These are phyloP conservation scores for Ennomos quercinarius DNA, from an alignment of 2,888 invertebrate species.

Conservation along the genomic window DNA sequence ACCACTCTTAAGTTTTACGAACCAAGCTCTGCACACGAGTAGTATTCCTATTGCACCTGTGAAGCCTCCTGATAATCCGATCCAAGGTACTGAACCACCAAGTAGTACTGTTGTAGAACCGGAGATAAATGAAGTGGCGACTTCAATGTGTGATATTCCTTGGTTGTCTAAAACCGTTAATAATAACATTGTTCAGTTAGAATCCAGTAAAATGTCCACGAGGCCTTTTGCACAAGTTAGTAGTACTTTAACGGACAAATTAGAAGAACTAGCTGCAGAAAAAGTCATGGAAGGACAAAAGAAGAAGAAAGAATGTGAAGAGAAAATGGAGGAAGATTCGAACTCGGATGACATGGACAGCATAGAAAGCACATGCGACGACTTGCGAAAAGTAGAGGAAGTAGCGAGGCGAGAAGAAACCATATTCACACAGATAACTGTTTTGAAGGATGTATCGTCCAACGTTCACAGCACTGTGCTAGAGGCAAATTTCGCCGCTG, in stretches of 20 bases:
- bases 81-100: conserved; percentile 79
- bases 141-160: conserved; percentile 76
- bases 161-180: conserved; percentile 81
- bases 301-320: conserved; percentile 35
- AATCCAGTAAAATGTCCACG: conserved; percentile 66
- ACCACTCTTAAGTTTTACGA: conserved; percentile 67
- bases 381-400: conserved; percentile 68
- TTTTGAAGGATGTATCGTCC: conserved; percentile 77
- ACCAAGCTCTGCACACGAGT: conserved; percentile 71
- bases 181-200: conserved; percentile 74
- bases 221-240: conserved; percentile 78
- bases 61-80: conserved; percentile 79
- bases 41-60: conserved; percentile 80
- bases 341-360: conserved; percentile 48
- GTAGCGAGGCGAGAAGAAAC: conserved; percentile 75
- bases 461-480: conserved; percentile 76
- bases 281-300: conserved; percentile 36
- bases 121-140: conserved; percentile 60
- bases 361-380: conserved; percentile 40
- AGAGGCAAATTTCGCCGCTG: conserved; percentile 75
- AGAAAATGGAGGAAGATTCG: conserved; percentile 37
- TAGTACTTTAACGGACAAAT: conserved; percentile 68
- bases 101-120: conserved; percentile 78
- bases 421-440: conserved; percentile 79
- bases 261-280: conserved; percentile 58